Evolutionary conservation across 2,113 vertebrate genomes (phyloP).

Genomic region (Campylomormyrus numenius): DNA sequence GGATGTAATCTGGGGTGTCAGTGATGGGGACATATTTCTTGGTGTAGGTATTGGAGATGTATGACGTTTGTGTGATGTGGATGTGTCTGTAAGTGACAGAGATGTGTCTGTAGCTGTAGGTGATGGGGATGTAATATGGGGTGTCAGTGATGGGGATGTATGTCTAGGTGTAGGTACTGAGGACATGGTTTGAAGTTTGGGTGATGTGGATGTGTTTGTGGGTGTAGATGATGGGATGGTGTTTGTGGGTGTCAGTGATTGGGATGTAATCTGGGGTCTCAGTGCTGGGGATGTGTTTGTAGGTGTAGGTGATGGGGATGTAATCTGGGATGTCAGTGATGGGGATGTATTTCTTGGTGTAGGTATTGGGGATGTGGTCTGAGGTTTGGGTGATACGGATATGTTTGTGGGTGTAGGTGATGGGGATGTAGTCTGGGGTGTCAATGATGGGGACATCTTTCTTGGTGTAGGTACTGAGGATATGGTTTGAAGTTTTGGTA

Average conservation of each 20-base stretch:
- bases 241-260: slow-evolving; percentile 34
- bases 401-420: slow-evolving; percentile 11
- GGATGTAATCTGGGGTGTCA: neutral
- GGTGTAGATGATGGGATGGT: neutral
- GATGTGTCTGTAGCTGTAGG: neutral
- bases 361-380: slow-evolving; percentile 14
- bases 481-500: neutral
- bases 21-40: slow-evolving; percentile 13
- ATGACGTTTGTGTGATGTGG: neutral
- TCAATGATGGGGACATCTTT: neutral
- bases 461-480: neutral
- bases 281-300: slow-evolving; percentile 11
- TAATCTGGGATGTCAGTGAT: slow-evolving; percentile 13
- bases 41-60: slow-evolving; percentile 29
- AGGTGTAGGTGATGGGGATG: slow-evolving; percentile 9
- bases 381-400: slow-evolving; percentile 11
- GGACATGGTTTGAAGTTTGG: neutral
- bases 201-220: neutral
- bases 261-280: slow-evolving; percentile 33
- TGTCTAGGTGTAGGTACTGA: neutral
- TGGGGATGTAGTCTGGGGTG: neutral
- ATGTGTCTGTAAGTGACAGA: neutral
- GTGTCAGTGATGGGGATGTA: neutral
- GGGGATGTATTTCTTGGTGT: slow-evolving; percentile 17
- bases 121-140: neutral